These are phyloP conservation scores for Aphidius ervi DNA, from an alignment of 1,140 invertebrate genomes.

Conservation along the genomic window DNA sequence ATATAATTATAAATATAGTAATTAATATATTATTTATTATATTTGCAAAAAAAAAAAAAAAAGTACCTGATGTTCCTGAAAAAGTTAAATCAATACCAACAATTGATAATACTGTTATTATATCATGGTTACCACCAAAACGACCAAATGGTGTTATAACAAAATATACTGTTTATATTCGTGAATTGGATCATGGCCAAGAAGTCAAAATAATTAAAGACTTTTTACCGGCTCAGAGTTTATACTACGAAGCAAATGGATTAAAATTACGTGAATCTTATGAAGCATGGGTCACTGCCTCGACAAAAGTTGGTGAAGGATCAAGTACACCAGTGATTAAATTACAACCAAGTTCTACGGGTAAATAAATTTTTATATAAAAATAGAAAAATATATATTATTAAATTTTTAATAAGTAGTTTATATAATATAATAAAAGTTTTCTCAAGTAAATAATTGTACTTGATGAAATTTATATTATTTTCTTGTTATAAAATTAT, in stretches of 20 bases:
- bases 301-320: conserved; percentile 59
- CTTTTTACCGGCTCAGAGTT: conserved; percentile 47
- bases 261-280: conserved; percentile 59
- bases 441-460: too few relatives aligned
- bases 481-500: too few relatives aligned
- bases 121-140: conserved; percentile 72
- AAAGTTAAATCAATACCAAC: conserved; percentile 70
- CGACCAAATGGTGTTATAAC: conserved; percentile 70
- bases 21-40: conserved; percentile 7
- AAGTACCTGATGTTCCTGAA: conserved; percentile 67
- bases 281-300: conserved; percentile 63
- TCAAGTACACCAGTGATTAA: conserved; percentile 56
- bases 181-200: conserved; percentile 56
- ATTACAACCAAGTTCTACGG: conserved; percentile 49
- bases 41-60: too few relatives aligned
- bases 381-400: too few relatives aligned
- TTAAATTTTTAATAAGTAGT: too few relatives aligned
- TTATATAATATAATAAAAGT: too few relatives aligned
- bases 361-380: conserved; percentile 30
- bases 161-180: conserved; percentile 72
- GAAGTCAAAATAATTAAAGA: conserved; percentile 52
- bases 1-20: neutral
- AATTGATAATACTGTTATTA: conserved; percentile 65
- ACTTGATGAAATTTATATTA: too few relatives aligned
- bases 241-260: conserved; percentile 56